These are phyloP conservation scores for Drosophila pandora DNA, from an alignment of 1,140 invertebrate genomes.

Conservation along the genomic window DNA sequence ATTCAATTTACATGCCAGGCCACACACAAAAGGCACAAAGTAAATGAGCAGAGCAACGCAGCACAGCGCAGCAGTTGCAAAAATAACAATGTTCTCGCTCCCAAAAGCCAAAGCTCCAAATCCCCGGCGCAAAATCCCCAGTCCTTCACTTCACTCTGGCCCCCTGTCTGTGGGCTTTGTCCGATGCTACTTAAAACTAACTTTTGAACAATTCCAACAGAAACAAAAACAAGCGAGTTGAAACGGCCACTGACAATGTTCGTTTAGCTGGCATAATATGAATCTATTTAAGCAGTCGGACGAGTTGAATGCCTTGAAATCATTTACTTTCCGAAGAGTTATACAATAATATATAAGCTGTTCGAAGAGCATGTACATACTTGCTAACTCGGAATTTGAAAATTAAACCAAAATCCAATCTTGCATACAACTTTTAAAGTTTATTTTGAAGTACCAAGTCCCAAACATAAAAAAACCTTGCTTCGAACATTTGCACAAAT, in stretches of 20 bases:
- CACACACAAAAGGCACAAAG: conserved; percentile 64
- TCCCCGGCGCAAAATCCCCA: conserved; percentile 1
- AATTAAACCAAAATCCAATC: too few relatives aligned
- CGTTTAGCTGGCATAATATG: conserved; percentile 43
- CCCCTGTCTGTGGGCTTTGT: conserved; percentile 25
- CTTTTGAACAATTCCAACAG: conserved; percentile 64
- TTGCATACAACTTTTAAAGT: too few relatives aligned
- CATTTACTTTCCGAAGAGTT: conserved; percentile 16
- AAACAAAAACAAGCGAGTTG: conserved; percentile 60
- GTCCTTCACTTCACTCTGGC: conserved; percentile 1
- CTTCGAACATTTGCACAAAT: not conserved
- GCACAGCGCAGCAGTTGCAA: conserved; percentile 58
- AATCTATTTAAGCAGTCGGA: conserved; percentile 2
- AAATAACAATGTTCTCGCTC: conserved; percentile 60
- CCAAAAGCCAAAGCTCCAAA: conserved; percentile 47
- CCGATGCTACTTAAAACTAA: conserved; percentile 70
- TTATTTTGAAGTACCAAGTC: too few relatives aligned
- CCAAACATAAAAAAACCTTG: not conserved
- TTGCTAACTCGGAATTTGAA: too few relatives aligned
- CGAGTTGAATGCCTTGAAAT: conserved; percentile 9
- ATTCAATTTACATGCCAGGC: conserved; percentile 75
- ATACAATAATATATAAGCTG: not conserved
- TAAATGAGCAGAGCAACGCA: conserved; percentile 56
- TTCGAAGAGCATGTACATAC: too few relatives aligned
- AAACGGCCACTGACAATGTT: conserved; percentile 51